Evolutionary conservation across 1,140 invertebrate genomes (phyloP), one percentile per base, ranked within the genome.

Genomic region (Temnothorax curvispinosus): DNA sequence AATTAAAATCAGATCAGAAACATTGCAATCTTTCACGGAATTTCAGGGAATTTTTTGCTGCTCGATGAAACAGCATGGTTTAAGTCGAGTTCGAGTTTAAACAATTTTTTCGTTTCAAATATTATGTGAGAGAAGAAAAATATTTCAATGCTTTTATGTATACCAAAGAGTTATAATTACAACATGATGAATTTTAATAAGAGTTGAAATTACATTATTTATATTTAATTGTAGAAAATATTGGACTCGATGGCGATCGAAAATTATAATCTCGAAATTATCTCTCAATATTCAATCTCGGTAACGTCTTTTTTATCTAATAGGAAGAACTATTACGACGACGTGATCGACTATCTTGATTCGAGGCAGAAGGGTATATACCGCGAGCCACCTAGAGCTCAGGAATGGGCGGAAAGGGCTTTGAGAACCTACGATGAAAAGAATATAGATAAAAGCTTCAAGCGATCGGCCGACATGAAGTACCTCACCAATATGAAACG

Each of bases 341-440:
- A 98, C 91, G 96, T 98, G 54, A 98, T 98, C 92, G 97, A 97
- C 89, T 98, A 97, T 94, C 95, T 98, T 94, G 97, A 98, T 92
- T 96, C 97, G 92, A 96, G 97, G 75, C 96, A 97, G 92, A 96
- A 96, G 87, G 98, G 98, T 2, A 93, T 97, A 41, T 94, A 94
- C 1, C 96, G 97, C 21, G 97, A 98, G 78, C 96, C 96, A 50
- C 98, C 98, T 2, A 96, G 96, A 65, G 96, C 98, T 3, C 97
- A 98, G 94, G 98, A 97, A 60, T 98, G 98, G 98, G 97, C 97
- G 41, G 98, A 98, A 94, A 96, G 98, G 38, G 96, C 97, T 32
- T 95, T 98, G 44, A 96, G 97, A 72, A 97, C 97, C 0, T 97
- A 97, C 93, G 95, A 96, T 32, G 94, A 95, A 21, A 96, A 96